Evolutionary conservation across 2,797 vertebrate genomes (phyloP).

Genomic region (Kryptolebias ocellatus): DNA sequence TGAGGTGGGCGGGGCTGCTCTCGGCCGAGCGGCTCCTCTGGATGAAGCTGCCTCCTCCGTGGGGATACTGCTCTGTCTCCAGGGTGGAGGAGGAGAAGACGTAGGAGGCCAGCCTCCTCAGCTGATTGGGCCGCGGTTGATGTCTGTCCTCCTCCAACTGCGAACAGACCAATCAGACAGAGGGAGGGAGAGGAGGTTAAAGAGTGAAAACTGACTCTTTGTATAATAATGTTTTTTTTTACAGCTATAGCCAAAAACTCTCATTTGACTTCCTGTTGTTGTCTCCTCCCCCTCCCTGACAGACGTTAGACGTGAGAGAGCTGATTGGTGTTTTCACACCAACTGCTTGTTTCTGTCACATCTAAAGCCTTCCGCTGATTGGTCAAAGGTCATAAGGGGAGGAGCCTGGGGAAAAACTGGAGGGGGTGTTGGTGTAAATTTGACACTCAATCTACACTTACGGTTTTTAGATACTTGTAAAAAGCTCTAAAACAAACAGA

Average conservation of each 20-base stretch:
- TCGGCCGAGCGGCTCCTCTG: constrained; percentile 98
- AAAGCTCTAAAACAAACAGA: constrained; percentile 23
- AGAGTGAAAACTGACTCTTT: constrained; percentile 2
- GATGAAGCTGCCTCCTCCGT: constrained; percentile 92
- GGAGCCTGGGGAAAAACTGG: constrained; percentile 52
- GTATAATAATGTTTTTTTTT: constrained; percentile 24
- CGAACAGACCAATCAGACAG: constrained; percentile 93
- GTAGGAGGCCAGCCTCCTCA: constrained; percentile 98
- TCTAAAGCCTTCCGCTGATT: constrained; percentile 58
- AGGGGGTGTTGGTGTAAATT: constrained; percentile 45
- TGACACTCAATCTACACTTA: constrained; percentile 45
- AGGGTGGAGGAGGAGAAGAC: constrained; percentile 98
- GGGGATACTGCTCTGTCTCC: constrained; percentile 98
- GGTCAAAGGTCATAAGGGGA: constrained; percentile 43
- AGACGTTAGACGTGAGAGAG: constrained; percentile 58
- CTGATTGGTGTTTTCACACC: constrained; percentile 48
- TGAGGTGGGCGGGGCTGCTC: constrained; percentile 93
- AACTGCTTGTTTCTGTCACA: constrained; percentile 5
- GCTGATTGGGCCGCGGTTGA: constrained; percentile 93
- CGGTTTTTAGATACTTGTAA: constrained; percentile 34
- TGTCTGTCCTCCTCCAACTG: constrained; percentile 95
- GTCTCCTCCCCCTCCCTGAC: constrained; percentile 44
- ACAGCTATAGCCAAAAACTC: constrained; percentile 50
- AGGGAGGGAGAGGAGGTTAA: constrained; percentile 83
- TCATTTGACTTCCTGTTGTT: constrained; percentile 47